phyloP scores from a whole-genome alignment of 2,113 vertebrate species.

The Colius striatus region DNA sequence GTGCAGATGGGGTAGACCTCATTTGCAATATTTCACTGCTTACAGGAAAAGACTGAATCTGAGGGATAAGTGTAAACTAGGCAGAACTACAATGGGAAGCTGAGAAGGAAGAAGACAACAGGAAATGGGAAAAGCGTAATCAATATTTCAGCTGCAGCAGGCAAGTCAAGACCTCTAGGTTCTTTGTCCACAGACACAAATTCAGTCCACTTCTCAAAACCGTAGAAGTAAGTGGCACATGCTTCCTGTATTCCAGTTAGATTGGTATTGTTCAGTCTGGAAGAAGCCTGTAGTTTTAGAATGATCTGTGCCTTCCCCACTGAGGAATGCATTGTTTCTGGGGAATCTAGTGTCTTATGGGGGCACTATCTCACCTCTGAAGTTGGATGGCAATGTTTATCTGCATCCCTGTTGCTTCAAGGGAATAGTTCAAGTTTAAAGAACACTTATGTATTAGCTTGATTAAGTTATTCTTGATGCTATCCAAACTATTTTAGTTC shows the following conservation, averaged over 20 bases:
- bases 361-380: not conserved
- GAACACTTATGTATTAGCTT: not conserved
- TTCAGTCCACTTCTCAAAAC: not conserved
- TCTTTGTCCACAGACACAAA: not conserved
- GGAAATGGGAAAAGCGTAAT: not conserved
- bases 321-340: not conserved
- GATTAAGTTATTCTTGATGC: no score
- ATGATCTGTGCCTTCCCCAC: not conserved
- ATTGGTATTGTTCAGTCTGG: not conserved
- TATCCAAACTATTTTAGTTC: not conserved
- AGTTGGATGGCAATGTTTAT: not conserved
- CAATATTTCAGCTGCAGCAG: not conserved
- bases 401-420: not conserved
- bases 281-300: not conserved
- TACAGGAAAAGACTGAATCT: not conserved
- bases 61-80: not conserved
- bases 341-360: not conserved
- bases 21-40: not conserved
- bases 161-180: not conserved
- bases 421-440: not conserved
- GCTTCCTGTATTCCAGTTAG: not conserved
- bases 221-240: not conserved
- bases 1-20: accelerated
- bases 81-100: not conserved
- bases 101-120: not conserved